A percentile compares a stretch with the other conserved stretches of the same genome.
Evolutionary conservation across 2,113 vertebrate genomes (phyloP).

Genomic region (Symphodus melops): DNA sequence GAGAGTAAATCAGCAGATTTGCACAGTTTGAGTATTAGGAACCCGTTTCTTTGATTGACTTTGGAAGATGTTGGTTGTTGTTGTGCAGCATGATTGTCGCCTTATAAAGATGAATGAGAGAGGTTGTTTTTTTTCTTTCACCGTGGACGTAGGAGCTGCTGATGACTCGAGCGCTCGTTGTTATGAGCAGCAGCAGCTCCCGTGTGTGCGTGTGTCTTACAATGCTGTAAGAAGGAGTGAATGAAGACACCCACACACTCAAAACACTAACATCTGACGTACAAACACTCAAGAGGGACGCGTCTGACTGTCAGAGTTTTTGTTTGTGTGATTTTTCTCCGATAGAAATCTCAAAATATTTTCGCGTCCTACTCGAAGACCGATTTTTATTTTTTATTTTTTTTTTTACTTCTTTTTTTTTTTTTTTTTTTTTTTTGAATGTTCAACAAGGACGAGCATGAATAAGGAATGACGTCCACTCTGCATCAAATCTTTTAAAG

Average conservation of each 20-base stretch:
- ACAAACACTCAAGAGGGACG: background rate
- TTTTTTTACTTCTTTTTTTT: no score
- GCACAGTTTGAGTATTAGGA: background rate
- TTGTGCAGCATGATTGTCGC: no score
- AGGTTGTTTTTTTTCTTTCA: background rate
- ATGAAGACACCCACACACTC: background rate
- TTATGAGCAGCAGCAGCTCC: slow-evolving; percentile 3
- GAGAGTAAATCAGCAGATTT: no score
- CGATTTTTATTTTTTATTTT: no score
- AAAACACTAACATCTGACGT: slow-evolving; percentile 1
- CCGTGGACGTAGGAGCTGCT: background rate
- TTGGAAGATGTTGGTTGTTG: background rate
- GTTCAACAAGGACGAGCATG: background rate
- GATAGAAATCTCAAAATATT: background rate
- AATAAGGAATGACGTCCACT: background rate
- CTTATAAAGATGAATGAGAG: background rate
- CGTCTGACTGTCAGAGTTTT: background rate
- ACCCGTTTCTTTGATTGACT: background rate
- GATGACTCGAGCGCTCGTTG: slow-evolving; percentile 1
- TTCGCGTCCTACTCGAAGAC: background rate
- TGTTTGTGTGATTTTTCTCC: background rate
- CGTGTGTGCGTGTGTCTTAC: background rate
- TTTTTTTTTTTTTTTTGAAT: no score
- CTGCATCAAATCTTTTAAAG: background rate
- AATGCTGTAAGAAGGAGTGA: slow-evolving; percentile 14